Evolutionary conservation across 2,797 vertebrate species (phyloP).

Genomic region (Leucoraja ocellata): DNA sequence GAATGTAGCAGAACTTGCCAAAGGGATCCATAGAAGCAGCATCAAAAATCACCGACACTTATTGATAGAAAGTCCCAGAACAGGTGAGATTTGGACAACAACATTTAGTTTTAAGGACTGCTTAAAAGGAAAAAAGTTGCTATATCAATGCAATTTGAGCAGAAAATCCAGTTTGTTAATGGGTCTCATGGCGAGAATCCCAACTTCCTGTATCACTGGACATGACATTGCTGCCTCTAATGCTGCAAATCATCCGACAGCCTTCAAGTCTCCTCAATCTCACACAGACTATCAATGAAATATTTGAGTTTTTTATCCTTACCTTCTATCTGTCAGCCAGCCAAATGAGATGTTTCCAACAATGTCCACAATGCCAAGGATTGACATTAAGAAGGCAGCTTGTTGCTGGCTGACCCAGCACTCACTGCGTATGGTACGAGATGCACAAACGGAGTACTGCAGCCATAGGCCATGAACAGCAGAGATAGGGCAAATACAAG

Average conservation of each 20-base stretch:
- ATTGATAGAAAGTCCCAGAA: too few relatives aligned
- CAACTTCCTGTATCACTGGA: neutral
- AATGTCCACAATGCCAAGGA: slow-evolving; percentile 80
- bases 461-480: slow-evolving; percentile 85
- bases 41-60: too few relatives aligned
- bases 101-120: too few relatives aligned
- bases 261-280: neutral
- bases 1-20: too few relatives aligned
- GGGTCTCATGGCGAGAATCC: neutral
- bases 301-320: slow-evolving; percentile 44
- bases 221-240: neutral
- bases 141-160: neutral
- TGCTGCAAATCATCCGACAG: neutral
- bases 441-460: slow-evolving; percentile 84
- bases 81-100: too few relatives aligned
- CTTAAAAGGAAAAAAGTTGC: too few relatives aligned
- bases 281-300: neutral
- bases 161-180: neutral
- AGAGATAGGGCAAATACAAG: slow-evolving; percentile 70
- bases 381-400: slow-evolving; percentile 85
- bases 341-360: slow-evolving; percentile 89
- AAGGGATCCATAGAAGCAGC: too few relatives aligned
- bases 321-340: slow-evolving; percentile 90
- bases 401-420: slow-evolving; percentile 67
- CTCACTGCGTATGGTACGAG: slow-evolving; percentile 84